phyloP scores from a whole-genome alignment of 2,797 vertebrate genomes.

The Garrulus glandarius region DNA sequence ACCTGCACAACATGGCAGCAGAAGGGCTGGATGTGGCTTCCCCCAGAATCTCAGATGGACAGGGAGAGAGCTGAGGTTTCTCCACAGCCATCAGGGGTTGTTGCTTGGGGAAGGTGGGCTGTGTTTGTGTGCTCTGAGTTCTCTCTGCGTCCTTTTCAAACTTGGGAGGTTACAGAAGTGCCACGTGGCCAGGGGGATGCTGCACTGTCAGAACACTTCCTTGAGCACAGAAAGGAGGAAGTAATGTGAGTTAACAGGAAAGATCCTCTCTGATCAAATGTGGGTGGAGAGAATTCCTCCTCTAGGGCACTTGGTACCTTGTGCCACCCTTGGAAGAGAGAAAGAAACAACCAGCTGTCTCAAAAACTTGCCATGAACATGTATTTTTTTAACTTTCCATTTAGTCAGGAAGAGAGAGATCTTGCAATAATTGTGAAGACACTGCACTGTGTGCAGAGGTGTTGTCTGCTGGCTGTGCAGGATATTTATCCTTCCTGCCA shows the following conservation, averaged over 20 bases:
- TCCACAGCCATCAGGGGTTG: rapidly evolving
- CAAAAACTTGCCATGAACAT: not conserved
- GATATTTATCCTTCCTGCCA: not conserved
- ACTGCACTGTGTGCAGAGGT: rapidly evolving
- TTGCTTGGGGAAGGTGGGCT: not conserved
- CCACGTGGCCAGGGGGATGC: rapidly evolving
- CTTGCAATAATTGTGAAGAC: rapidly evolving
- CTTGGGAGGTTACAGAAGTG: not conserved
- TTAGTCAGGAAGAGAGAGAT: not conserved
- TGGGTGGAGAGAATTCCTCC: not conserved
- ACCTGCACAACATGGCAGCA: not conserved
- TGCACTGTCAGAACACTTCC: not conserved
- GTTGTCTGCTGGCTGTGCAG: not conserved
- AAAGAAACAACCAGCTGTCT: not conserved
- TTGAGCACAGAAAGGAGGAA: not conserved
- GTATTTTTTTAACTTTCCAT: not conserved
- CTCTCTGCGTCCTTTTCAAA: not conserved
- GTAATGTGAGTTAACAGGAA: not conserved
- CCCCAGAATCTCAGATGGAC: not conserved
- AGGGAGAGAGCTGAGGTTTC: not conserved
- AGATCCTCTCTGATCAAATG: not conserved
- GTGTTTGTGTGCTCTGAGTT: not conserved
- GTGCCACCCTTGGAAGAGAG: not conserved
- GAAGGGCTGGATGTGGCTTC: not conserved
- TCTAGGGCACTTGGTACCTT: not conserved